Percentiles rank a stretch among this genome's conserved stretches.
Evolutionary conservation across 2,113 vertebrate species (phyloP).

Genomic region (Lucifuga dentata): DNA sequence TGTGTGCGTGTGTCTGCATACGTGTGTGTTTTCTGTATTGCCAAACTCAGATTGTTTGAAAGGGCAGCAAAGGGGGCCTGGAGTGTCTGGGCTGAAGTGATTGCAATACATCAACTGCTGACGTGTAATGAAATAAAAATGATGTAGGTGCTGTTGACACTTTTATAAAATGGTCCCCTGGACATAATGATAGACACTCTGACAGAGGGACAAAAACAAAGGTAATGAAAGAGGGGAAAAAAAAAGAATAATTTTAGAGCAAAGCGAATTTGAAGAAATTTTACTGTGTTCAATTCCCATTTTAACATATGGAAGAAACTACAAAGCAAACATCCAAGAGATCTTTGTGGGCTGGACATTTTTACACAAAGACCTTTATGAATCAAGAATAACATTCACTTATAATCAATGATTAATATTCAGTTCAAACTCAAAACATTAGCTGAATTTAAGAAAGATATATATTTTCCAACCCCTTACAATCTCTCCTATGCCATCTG

Average conservation of each 20-base stretch:
- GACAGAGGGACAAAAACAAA: conserved; percentile 5
- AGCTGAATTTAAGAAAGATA: no score
- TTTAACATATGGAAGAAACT: background rate
- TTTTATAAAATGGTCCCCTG: conserved; percentile 42
- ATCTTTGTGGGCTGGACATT: background rate
- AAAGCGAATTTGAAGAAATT: no score
- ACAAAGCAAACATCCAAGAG: background rate
- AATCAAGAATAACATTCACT: no score
- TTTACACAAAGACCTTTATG: background rate
- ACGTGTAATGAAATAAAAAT: conserved; percentile 60
- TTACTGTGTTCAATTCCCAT: background rate
- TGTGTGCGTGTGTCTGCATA: background rate
- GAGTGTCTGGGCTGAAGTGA: conserved; percentile 47
- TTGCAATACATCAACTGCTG: conserved; percentile 59
- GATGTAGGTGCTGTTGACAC: conserved; percentile 45
- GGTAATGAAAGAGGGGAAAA: conserved; percentile 3
- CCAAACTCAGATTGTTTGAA: conserved; percentile 53
- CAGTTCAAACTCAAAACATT: background rate
- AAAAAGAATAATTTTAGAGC: no score
- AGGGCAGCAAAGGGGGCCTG: conserved; percentile 44
- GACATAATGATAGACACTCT: conserved; percentile 33
- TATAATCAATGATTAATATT: background rate
- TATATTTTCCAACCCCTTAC: no score
- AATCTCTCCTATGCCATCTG: no score
- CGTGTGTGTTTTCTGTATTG: conserved; percentile 20